Conservation (phyloP, 2,888 invertebrate species). For the Agriotes lineatus region DNA sequence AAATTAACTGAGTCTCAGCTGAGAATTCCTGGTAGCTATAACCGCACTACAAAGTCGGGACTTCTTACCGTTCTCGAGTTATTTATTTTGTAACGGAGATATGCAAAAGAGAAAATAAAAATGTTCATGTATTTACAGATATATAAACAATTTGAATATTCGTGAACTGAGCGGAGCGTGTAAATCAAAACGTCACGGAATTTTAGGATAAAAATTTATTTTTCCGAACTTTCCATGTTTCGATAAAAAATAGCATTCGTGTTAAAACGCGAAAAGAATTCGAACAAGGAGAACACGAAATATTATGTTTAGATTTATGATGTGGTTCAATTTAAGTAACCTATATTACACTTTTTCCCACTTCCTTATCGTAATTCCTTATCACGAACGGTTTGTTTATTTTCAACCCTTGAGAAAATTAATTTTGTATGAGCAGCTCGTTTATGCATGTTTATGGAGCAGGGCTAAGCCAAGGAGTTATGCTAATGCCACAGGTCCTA, state of each 20-base stretch:
- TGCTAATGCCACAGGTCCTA: conserved; percentile 8
- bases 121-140: conserved; percentile 10
- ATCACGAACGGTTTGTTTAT: conserved; percentile 39
- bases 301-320: conserved; percentile 43
- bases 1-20: neutral
- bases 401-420: conserved; percentile 37
- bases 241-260: conserved; percentile 42
- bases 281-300: conserved; percentile 42
- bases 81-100: conserved; percentile 11
- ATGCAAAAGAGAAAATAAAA: conserved; percentile 7
- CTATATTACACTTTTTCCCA: conserved; percentile 42
- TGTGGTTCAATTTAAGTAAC: conserved; percentile 41
- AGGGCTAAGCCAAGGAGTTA: conserved; percentile 16
- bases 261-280: conserved; percentile 38
- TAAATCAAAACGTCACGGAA: conserved; percentile 36
- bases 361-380: conserved; percentile 40
- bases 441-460: conserved; percentile 26
- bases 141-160: conserved; percentile 33
- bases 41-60: no score
- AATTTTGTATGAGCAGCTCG: conserved; percentile 36
- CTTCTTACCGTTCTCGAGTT: neutral
- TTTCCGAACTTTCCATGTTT: conserved; percentile 30
- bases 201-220: conserved; percentile 35
- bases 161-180: conserved; percentile 30
- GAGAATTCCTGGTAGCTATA: neutral